Conservation (phyloP, 2,797 vertebrate genomes). For the Uromys caudimaculatus region DNA sequence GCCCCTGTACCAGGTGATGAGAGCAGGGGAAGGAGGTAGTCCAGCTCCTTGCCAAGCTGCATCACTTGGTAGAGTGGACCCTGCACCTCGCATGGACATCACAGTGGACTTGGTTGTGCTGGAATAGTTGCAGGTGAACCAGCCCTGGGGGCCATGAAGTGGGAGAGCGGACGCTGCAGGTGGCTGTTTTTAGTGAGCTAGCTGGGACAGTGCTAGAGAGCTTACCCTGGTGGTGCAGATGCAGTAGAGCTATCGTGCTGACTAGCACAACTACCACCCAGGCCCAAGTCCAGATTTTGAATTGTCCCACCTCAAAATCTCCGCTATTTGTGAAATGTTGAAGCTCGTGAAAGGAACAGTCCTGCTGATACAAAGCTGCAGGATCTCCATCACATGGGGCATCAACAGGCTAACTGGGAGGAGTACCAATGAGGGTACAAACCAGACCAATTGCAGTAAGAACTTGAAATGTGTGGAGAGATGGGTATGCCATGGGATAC, state of each 20-base stretch:
- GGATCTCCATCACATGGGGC: neutral
- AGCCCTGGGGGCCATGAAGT: neutral
- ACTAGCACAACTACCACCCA: neutral
- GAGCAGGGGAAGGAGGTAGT: too few species aligned
- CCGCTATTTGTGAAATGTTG: neutral
- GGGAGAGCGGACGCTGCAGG: neutral
- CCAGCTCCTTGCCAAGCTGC: too few species aligned
- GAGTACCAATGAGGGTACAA: neutral
- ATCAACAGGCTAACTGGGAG: neutral
- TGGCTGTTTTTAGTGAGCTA: neutral
- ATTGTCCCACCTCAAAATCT: neutral
- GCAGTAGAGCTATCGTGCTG: neutral
- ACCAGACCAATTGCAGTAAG: neutral
- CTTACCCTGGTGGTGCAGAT: neutral
- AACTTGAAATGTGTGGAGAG: neutral
- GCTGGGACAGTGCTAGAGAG: neutral
- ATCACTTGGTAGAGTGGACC: too few species aligned
- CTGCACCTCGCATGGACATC: too few species aligned
- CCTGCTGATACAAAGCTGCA: neutral
- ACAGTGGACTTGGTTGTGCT: too few species aligned
- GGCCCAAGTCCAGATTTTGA: neutral
- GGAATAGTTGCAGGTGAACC: neutral
- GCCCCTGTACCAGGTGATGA: too few species aligned
- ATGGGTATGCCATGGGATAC: neutral
- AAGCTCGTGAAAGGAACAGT: neutral